Evolutionary conservation across 2,113 vertebrate genomes (phyloP).

Genomic region (Desmodus rotundus): DNA sequence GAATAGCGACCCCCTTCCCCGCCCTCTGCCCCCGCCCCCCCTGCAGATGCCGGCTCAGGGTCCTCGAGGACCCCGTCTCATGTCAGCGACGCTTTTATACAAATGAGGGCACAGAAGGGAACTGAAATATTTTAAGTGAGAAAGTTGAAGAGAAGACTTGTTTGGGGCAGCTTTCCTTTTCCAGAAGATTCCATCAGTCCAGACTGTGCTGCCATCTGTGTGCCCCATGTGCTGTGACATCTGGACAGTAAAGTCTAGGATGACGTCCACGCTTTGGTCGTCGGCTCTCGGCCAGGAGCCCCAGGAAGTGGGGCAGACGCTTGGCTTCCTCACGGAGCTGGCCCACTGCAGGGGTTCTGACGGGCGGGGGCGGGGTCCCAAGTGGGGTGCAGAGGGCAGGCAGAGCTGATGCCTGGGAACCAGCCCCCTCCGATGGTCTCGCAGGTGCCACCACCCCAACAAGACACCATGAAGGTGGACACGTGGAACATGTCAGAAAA

Average conservation of each 20-base stretch:
- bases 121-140: not conserved
- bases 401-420: not conserved
- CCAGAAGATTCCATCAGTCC: not conserved
- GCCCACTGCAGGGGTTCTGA: no score
- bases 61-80: fast-evolving
- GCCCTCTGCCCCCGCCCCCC: no score
- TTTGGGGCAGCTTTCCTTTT: not conserved
- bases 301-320: fast-evolving
- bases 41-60: fast-evolving
- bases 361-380: no score
- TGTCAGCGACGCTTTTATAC: not conserved
- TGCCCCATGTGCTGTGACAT: fast-evolving
- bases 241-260: not conserved
- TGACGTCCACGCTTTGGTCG: fast-evolving
- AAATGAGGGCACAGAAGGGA: not conserved
- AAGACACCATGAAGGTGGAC: fast-evolving
- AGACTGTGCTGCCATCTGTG: fast-evolving
- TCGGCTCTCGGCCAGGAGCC: fast-evolving
- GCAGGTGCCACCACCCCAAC: no score
- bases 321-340: not conserved
- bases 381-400: no score
- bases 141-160: not conserved
- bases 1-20: not conserved
- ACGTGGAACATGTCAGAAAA: not conserved
- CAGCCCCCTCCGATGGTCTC: fast-evolving